A percentile compares a stretch with the other conserved stretches of the same genome.
These are phyloP conservation scores for Drosophila tripunctata DNA, from an alignment of 2,888 invertebrate species.

Conservation along the genomic window DNA sequence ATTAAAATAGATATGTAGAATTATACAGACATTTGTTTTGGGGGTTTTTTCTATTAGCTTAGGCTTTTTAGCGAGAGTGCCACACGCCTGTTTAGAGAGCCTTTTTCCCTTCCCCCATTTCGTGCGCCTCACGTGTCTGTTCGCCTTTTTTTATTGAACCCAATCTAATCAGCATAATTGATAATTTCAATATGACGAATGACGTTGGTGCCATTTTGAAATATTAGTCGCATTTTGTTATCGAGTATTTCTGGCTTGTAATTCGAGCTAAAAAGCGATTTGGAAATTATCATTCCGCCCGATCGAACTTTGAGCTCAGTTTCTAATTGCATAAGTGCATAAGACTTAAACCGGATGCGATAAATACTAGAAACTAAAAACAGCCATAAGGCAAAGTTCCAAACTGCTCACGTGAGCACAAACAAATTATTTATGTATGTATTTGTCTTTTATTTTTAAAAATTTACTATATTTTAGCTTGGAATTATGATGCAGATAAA, in stretches of 20 bases:
- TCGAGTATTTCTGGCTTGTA: constrained; percentile 24
- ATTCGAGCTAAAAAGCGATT: constrained; percentile 19
- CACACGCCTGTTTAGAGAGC: constrained; percentile 5
- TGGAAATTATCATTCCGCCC: constrained; percentile 12
- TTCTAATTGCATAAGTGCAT: constrained; percentile 26
- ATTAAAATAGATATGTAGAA: constrained; percentile 6
- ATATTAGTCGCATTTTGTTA: constrained; percentile 29
- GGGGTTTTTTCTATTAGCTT: constrained; percentile 4
- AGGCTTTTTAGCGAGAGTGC: background rate
- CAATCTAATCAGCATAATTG: constrained; percentile 57
- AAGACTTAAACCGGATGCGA: constrained; percentile 13
- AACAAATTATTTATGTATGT: constrained; percentile 2
- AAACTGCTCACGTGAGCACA: constrained; percentile 61
- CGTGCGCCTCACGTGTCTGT: constrained; percentile 5
- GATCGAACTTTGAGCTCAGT: constrained; percentile 29
- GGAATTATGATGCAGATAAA: constrained; percentile 12
- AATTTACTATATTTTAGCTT: constrained; percentile 20
- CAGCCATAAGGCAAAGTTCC: constrained; percentile 34
- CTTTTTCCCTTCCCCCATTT: background rate
- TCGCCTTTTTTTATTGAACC: background rate
- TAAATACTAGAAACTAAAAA: constrained; percentile 17
- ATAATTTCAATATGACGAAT: constrained; percentile 30
- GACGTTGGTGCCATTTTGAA: background rate
- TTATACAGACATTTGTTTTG: background rate
- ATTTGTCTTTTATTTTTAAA: too few species aligned